Evolutionary conservation across 2,888 invertebrate genomes (phyloP).

Genomic region (Cotesia congregata): DNA sequence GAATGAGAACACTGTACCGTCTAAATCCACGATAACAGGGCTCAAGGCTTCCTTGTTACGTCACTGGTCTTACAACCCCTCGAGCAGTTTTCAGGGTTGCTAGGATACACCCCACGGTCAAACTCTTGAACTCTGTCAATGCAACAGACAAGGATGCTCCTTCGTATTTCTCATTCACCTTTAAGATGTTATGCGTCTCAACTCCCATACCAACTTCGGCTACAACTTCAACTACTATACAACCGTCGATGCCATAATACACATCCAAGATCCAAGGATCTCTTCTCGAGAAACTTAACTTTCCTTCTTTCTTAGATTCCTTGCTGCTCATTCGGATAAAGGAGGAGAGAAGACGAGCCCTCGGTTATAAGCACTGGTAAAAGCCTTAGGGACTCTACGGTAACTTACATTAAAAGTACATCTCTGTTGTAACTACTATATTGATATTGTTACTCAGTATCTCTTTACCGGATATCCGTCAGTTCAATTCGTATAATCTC

Average conservation of each 20-base stretch:
- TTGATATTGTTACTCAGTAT: neutral
- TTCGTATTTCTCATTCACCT: conserved; percentile 46
- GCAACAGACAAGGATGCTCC: conserved; percentile 51
- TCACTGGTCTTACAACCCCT: conserved; percentile 57
- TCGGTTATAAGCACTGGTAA: neutral
- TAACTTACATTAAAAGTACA: conserved; percentile 28
- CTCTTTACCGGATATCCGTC: conserved; percentile 21
- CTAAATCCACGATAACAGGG: conserved; percentile 25
- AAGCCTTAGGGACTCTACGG: conserved; percentile 2
- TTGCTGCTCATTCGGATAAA: no score
- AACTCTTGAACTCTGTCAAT: conserved; percentile 56
- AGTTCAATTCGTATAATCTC: conserved; percentile 5
- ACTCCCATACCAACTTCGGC: conserved; percentile 23
- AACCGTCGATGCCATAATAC: no score
- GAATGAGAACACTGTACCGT: conserved; percentile 3
- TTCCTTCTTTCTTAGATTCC: no score
- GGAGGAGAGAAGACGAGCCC: neutral
- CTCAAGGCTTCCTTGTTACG: conserved; percentile 34
- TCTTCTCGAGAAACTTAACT: no score
- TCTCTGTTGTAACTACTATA: neutral
- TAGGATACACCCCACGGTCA: conserved; percentile 67
- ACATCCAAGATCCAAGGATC: no score
- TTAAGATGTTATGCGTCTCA: conserved; percentile 38
- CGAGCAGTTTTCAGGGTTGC: conserved; percentile 65
- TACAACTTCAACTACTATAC: conserved; percentile 22